Conservation (phyloP, 2,797 vertebrate genomes). For the Microchirus variegatus region DNA sequence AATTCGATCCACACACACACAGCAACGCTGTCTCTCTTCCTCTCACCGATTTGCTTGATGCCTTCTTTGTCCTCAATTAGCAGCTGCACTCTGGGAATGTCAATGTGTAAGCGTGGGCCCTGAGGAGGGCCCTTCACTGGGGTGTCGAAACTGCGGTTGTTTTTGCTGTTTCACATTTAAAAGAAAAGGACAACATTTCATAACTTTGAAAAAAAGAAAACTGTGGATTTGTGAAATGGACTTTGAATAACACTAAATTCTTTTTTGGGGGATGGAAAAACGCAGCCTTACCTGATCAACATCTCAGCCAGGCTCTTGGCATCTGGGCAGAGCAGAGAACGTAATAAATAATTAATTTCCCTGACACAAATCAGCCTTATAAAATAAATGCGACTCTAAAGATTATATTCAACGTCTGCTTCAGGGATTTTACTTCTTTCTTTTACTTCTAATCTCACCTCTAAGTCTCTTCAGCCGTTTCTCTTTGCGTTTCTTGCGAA, state of each 20-base stretch:
- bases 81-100: conserved; percentile 97
- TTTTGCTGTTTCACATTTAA: conserved; percentile 87
- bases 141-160: conserved; percentile 98
- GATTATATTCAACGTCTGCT: conserved; percentile 16
- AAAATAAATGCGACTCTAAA: conserved; percentile 21
- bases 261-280: conserved; percentile 2
- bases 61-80: conserved; percentile 99
- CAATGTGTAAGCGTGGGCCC: conserved; percentile 97
- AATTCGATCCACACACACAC: conserved; percentile 2
- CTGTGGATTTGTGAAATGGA: neutral
- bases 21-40: conserved; percentile 57
- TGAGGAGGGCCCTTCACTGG: conserved; percentile 98
- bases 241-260: neutral
- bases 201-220: conserved; percentile 14
- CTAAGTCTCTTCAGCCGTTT: conserved; percentile 95
- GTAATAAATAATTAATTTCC: neutral
- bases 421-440: too few relatives aligned
- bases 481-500: conserved; percentile 98
- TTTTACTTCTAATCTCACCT: conserved; percentile 78
- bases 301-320: conserved; percentile 99
- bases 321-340: conserved; percentile 81
- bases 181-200: conserved; percentile 39
- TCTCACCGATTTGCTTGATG: conserved; percentile 97
- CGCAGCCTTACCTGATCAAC: conserved; percentile 91
- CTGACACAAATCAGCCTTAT: conserved; percentile 22